Evolutionary conservation across 2,113 vertebrate genomes (phyloP).

Genomic region (Hemiprocne comata): DNA sequence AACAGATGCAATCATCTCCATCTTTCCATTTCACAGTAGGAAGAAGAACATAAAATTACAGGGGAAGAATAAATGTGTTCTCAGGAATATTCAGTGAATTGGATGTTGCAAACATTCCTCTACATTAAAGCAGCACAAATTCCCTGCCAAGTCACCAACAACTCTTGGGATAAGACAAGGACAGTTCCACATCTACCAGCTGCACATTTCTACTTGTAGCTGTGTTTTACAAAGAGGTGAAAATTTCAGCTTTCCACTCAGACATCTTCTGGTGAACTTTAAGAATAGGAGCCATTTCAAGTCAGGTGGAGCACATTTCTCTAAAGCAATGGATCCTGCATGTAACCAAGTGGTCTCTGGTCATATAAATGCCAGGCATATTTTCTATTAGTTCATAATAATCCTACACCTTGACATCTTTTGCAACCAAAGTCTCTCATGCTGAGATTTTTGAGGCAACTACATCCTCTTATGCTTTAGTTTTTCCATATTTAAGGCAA

Average conservation of each 20-base stretch:
- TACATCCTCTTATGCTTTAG: neutral
- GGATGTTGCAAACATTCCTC: neutral
- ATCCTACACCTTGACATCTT: neutral
- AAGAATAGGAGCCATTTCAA: neutral
- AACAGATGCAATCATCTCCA: neutral
- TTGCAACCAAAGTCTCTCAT: neutral
- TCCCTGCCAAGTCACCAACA: neutral
- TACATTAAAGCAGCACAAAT: neutral
- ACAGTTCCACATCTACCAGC: neutral
- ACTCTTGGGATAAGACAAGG: neutral
- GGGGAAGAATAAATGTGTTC: neutral
- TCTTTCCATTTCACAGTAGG: neutral
- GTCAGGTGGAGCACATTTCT: neutral
- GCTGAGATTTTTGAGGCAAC: neutral
- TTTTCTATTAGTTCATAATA: neutral
- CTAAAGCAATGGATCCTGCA: neutral
- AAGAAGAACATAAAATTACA: neutral
- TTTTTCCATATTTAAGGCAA: neutral
- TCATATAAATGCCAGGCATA: neutral
- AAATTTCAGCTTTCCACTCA: neutral
- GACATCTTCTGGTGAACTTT: neutral
- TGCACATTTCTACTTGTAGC: neutral
- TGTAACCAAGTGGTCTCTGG: neutral
- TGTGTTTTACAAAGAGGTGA: neutral
- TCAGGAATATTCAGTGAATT: neutral